Percentiles rank a stretch among this genome's conserved stretches.
Evolutionary conservation across 1,140 invertebrate genomes (phyloP).

Genomic region (Drosophila yakuba): DNA sequence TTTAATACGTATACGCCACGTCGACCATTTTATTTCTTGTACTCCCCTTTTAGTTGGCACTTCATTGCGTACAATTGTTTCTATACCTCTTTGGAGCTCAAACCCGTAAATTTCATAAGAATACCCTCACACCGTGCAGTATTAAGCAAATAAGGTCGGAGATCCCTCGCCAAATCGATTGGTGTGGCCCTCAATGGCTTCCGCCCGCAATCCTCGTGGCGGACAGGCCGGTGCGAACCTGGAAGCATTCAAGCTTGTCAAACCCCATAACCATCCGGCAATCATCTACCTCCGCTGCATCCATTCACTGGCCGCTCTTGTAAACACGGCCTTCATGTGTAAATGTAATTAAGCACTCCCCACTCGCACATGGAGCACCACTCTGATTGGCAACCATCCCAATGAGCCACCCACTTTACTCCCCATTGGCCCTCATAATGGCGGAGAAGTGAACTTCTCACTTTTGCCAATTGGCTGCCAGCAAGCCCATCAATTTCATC

Average conservation of each 20-base stretch:
- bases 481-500: slow-evolving; percentile 20
- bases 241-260: slow-evolving; percentile 54
- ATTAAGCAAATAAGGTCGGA: neutral
- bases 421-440: slow-evolving; percentile 62
- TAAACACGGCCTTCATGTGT: slow-evolving; percentile 61
- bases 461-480: slow-evolving; percentile 74
- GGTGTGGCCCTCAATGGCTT: slow-evolving; percentile 4
- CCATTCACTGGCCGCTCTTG: slow-evolving; percentile 36
- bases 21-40: neutral
- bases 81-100: neutral
- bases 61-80: neutral
- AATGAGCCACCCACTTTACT: neutral
- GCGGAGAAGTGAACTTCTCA: slow-evolving; percentile 73
- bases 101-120: neutral
- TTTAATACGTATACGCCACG: too few relatives aligned
- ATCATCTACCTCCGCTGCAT: slow-evolving; percentile 34
- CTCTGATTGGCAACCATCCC: slow-evolving; percentile 8
- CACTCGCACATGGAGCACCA: slow-evolving; percentile 34
- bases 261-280: slow-evolving; percentile 48
- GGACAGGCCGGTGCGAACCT: slow-evolving; percentile 6
- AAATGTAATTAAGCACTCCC: slow-evolving; percentile 78
- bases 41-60: neutral
- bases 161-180: slow-evolving; percentile 1
- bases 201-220: slow-evolving; percentile 14
- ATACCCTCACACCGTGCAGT: neutral